Base-by-base conservation (phyloP, 2,797 vertebrate species). In the Hemibagrus guttatus region DNA sequence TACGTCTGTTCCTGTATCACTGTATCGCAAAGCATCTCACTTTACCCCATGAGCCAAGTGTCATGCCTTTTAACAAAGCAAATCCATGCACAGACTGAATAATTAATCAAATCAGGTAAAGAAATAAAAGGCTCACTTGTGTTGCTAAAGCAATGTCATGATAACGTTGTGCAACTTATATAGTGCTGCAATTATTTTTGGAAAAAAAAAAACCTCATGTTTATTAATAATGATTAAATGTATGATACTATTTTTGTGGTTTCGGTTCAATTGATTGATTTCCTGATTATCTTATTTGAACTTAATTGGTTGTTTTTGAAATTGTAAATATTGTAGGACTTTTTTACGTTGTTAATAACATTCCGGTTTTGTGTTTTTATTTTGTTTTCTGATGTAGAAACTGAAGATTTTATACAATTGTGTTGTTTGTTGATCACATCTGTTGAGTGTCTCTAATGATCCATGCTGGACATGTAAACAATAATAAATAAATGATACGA, bases 401-500 rank as follows among this genome's bases (percentile, higher is more conserved):
- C 91, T 91, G 92, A 92, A 92, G 86, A 93, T 95, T 95, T 96
- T 95, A 94, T 96, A 95, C 93, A 92, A 95, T 93, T 94, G 91
- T 93, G 93, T 96, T 93, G 89, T 87, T 93, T 80, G 58, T 85
- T 95, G 94, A 94, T 95, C 93, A 95, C 95, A 93, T 95, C 93
- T 94, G 93, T 95, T 95, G 93, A 95, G 93, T 95, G 95, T 96
- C 94, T 96, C 90, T 96, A 95, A 95, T 93, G 93, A 95, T 94
- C 94, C 95, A 96, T 96, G 95, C 95, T 96, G 95, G 95, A 95
- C 95, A 96, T 96, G 95, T 95, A 95, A 94, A 96, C 95, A 94
- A 93, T 95, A 96, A 95, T 95, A 91, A 92, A 86, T 84, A 91
- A 93, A 91, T 91, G 90, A 91, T 91, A 88, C 90, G 88, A 94